A percentile compares a stretch with the other conserved stretches of the same genome.
Conservation (phyloP, 2,113 vertebrate genomes). For the Lutjanus erythropterus region DNA sequence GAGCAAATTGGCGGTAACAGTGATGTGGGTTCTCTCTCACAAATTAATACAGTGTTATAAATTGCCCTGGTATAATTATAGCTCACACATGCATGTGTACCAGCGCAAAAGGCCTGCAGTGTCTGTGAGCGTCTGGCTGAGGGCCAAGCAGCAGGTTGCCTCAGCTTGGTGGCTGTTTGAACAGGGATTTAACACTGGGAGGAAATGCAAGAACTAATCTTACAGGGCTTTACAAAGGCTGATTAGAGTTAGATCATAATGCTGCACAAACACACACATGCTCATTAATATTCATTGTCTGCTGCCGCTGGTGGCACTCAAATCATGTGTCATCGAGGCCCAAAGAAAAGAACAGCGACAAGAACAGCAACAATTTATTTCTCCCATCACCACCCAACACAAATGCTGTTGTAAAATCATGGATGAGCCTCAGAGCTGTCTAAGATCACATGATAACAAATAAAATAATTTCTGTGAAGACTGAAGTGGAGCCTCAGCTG, state of each 20-base stretch:
- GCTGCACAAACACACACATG: slow-evolving; percentile 43
- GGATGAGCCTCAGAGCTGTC: background rate
- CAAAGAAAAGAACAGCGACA: no score
- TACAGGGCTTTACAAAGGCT: slow-evolving; percentile 27
- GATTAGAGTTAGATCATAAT: slow-evolving; percentile 52
- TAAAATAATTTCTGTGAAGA: background rate
- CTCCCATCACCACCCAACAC: background rate
- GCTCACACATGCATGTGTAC: background rate
- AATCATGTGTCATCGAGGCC: background rate
- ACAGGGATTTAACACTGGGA: slow-evolving; percentile 29
- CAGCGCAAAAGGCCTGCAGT: background rate
- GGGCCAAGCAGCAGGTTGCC: slow-evolving; percentile 49
- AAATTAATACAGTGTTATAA: background rate
- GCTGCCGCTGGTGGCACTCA: background rate
- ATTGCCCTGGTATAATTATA: slow-evolving; percentile 3
- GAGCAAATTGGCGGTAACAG: no score
- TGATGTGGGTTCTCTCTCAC: background rate
- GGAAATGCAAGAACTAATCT: slow-evolving; percentile 51
- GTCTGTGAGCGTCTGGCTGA: slow-evolving; percentile 6
- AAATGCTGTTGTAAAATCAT: background rate
- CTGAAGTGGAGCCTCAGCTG: background rate
- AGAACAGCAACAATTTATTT: background rate
- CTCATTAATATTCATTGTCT: slow-evolving; percentile 17
- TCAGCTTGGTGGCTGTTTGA: slow-evolving; percentile 56
- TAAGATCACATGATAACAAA: background rate